phyloP scores from a whole-genome alignment of 2,797 vertebrate genomes.

The Tinamus major region DNA sequence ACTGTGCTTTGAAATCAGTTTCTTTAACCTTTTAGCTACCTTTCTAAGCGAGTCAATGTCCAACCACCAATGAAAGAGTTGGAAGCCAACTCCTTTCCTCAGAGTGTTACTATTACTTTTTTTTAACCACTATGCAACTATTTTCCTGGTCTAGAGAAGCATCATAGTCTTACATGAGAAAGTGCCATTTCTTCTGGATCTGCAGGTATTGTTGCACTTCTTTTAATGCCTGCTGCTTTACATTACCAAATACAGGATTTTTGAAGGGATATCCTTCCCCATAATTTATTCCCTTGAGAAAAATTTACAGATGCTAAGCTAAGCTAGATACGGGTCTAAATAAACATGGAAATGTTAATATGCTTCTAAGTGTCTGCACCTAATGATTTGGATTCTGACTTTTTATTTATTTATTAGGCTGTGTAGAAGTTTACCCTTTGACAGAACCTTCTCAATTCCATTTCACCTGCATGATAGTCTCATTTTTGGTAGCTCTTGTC shows the following conservation, averaged over 20 bases:
- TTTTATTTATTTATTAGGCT: constrained; percentile 20
- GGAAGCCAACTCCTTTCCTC: not conserved
- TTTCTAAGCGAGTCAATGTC: not conserved
- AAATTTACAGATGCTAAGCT: constrained; percentile 30
- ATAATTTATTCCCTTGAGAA: constrained; percentile 20
- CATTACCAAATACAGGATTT: not conserved
- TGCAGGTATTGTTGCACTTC: not conserved
- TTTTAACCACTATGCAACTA: not conserved
- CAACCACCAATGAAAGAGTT: not conserved
- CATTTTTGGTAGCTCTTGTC: constrained; percentile 89
- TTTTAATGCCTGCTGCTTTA: not conserved
- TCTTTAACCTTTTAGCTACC: not conserved
- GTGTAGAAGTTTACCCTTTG: not conserved
- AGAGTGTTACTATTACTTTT: not conserved
- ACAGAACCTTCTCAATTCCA: not conserved
- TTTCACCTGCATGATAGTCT: constrained; percentile 62
- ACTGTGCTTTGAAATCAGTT: not conserved
- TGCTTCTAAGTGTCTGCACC: not conserved
- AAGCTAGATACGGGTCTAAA: constrained; percentile 28
- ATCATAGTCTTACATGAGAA: not conserved
- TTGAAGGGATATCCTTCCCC: not conserved
- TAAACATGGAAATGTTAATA: constrained; percentile 47
- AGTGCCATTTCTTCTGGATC: not conserved
- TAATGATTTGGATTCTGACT: not conserved
- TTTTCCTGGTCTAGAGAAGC: not conserved